Conservation (phyloP, 2,113 vertebrate species). For the Ictalurus punctatus region DNA sequence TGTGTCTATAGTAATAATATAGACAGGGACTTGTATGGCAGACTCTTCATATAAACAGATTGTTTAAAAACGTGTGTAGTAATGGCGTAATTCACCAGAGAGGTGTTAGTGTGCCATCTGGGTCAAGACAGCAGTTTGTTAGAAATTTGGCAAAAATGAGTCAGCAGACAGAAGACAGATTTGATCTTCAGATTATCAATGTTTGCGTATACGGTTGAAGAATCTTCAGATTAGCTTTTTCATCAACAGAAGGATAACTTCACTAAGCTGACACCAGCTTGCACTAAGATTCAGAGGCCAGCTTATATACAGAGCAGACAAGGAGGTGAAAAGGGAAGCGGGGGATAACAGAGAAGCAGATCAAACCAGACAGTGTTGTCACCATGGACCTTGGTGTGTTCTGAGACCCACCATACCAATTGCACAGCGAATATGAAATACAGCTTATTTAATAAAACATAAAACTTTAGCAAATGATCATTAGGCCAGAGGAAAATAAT, state of each 20-base stretch:
- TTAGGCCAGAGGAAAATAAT: background rate
- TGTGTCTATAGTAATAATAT: background rate
- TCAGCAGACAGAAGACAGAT: background rate
- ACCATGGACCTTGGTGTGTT: background rate
- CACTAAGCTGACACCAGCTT: background rate
- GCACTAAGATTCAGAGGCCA: background rate
- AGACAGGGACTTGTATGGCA: background rate
- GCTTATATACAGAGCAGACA: background rate
- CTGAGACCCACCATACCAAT: background rate
- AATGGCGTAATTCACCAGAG: background rate
- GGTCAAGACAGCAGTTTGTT: background rate
- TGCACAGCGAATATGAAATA: background rate
- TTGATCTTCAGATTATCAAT: background rate
- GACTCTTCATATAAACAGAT: background rate
- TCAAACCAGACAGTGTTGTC: background rate
- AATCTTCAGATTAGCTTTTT: background rate
- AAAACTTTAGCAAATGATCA: background rate
- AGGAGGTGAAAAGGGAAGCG: background rate
- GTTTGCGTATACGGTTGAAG: background rate
- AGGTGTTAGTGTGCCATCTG: background rate
- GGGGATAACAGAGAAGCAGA: background rate
- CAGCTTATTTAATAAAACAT: background rate
- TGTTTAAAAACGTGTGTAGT: background rate
- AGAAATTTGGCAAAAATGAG: background rate
- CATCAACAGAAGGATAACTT: background rate